These are phyloP conservation scores for Pempheris klunzingeri DNA, from an alignment of 2,797 vertebrate genomes.

Conservation along the genomic window DNA sequence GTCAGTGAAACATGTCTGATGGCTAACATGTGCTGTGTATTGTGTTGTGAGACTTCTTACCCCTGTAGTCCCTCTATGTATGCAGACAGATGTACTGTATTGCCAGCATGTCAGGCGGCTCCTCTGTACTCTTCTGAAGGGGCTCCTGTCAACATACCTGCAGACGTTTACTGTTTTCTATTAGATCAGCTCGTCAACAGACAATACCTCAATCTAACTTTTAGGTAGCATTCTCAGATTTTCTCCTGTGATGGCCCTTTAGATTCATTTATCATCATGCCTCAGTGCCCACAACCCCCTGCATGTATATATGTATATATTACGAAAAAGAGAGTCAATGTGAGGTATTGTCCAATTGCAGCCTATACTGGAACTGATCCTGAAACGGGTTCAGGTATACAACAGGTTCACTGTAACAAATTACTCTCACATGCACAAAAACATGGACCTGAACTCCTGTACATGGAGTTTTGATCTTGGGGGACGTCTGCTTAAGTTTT, in stretches of 20 bases:
- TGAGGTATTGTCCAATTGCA: background rate
- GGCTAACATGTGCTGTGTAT: background rate
- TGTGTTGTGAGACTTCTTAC: slow-evolving; percentile 7
- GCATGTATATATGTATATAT: background rate
- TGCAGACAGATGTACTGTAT: slow-evolving; percentile 29
- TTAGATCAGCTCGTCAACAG: slow-evolving; percentile 4
- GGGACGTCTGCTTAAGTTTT: background rate
- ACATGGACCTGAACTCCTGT: background rate
- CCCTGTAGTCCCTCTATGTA: background rate
- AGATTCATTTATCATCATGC: background rate
- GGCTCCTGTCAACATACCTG: slow-evolving; percentile 23
- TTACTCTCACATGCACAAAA: background rate
- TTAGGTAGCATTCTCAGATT: background rate
- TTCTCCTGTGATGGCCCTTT: background rate
- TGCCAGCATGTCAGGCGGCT: background rate
- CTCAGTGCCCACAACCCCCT: background rate
- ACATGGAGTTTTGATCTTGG: background rate
- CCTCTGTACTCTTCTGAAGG: slow-evolving; percentile 3
- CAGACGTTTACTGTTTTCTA: background rate
- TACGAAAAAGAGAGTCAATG: background rate
- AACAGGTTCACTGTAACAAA: background rate
- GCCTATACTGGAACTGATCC: background rate
- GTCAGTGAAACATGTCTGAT: slow-evolving; percentile 13
- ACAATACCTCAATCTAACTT: background rate
- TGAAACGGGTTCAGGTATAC: background rate